A percentile compares a stretch with the other conserved stretches of the same genome.
Evolutionary conservation across 2,113 vertebrate genomes (phyloP).

Genomic region (Zosterops lateralis): DNA sequence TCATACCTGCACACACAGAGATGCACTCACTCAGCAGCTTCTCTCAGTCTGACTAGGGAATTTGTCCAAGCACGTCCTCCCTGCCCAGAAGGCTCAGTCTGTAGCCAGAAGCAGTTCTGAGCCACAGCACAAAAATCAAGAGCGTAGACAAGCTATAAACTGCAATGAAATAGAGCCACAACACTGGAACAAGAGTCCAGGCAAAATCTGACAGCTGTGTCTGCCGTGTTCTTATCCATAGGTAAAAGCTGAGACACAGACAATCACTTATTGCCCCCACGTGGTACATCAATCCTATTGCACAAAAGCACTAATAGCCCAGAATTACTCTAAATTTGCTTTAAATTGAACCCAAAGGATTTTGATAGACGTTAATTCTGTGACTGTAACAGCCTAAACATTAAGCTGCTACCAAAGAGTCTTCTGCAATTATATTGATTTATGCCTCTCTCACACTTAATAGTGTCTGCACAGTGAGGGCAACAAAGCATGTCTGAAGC

Average conservation of each 20-base stretch:
- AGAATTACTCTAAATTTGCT: not conserved
- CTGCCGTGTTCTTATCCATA: not conserved
- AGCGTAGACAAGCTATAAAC: fast-evolving
- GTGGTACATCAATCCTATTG: not conserved
- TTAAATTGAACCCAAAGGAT: not conserved
- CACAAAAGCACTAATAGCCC: not conserved
- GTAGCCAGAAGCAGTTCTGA: not conserved
- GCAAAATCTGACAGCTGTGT: not conserved
- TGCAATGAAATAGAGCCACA: not conserved
- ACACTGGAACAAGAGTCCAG: not conserved
- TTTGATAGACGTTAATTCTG: not conserved
- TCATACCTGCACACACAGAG: not conserved
- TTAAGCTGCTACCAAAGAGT: not conserved
- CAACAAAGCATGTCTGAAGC: not conserved
- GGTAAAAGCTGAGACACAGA: not conserved
- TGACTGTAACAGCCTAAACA: not conserved
- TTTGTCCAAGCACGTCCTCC: not conserved
- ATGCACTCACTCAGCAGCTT: not conserved
- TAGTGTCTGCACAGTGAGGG: not conserved
- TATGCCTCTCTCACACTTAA: not conserved
- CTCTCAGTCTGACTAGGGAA: not conserved
- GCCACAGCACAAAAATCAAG: not conserved
- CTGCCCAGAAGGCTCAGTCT: not conserved
- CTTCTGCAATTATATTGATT: not conserved
- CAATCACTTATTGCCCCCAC: not conserved